Percentiles rank a stretch among this genome's conserved stretches.
Evolutionary conservation across 2,113 vertebrate species (phyloP).

Genomic region (Echinops telfairi): DNA sequence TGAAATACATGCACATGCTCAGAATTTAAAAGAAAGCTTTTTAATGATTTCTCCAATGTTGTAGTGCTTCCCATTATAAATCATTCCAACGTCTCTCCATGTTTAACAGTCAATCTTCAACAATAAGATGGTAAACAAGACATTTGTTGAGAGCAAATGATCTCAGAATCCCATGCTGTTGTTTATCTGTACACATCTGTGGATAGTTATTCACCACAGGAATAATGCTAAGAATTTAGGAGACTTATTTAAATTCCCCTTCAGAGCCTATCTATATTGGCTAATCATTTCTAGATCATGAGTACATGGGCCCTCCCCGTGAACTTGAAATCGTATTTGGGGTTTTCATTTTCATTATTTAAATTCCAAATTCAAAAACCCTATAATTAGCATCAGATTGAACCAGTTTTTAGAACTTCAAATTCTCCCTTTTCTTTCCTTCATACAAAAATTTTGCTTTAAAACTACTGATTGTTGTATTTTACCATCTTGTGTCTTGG

Average conservation of each 20-base stretch:
- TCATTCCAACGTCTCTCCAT: background rate
- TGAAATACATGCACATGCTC: slow-evolving; percentile 10
- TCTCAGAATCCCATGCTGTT: slow-evolving; percentile 53
- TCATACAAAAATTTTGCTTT: background rate
- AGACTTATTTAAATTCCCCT: slow-evolving; percentile 47
- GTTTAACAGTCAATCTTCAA: slow-evolving; percentile 11
- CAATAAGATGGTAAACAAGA: slow-evolving; percentile 50
- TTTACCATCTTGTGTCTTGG: background rate
- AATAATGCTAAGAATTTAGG: slow-evolving; percentile 58
- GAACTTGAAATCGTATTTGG: background rate
- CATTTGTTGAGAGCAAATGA: background rate
- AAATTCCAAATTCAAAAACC: background rate
- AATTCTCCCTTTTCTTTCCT: background rate
- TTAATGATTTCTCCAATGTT: background rate
- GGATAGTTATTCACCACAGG: slow-evolving; percentile 64
- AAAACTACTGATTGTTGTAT: background rate
- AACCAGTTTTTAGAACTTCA: slow-evolving; percentile 19
- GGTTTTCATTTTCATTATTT: background rate
- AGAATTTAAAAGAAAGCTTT: background rate
- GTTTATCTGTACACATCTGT: slow-evolving; percentile 68
- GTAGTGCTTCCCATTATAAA: background rate
- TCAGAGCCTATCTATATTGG: slow-evolving; percentile 18
- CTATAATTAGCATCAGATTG: background rate
- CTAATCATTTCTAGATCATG: background rate
- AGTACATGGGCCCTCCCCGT: background rate